Conservation (phyloP, 2,888 invertebrate species). For the Tortricodes alternella region DNA sequence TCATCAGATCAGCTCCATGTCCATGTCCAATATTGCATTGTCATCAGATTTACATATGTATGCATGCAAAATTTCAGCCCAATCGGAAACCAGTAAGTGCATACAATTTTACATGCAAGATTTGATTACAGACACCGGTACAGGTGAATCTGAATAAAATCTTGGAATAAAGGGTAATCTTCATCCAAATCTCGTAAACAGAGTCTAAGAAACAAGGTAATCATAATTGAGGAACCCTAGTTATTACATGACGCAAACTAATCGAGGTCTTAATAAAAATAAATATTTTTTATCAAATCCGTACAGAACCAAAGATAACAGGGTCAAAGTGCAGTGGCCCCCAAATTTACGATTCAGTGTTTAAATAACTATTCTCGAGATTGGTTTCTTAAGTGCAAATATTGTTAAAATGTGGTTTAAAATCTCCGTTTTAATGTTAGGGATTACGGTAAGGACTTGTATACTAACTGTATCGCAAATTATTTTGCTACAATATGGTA, state of each 20-base stretch:
- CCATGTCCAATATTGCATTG: too few species aligned
- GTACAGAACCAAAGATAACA: slow-evolving; percentile 38
- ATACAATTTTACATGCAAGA: too few species aligned
- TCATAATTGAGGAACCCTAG: too few species aligned
- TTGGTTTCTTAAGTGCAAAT: slow-evolving; percentile 5
- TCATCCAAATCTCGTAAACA: too few species aligned
- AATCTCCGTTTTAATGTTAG: slow-evolving; percentile 48
- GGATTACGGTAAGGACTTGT: slow-evolving; percentile 37
- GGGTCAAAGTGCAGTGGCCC: slow-evolving; percentile 40
- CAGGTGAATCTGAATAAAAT: too few species aligned
- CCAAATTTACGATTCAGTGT: slow-evolving; percentile 34
- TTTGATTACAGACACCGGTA: too few species aligned
- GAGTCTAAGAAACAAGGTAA: too few species aligned
- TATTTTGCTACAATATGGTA: neutral
- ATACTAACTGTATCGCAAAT: neutral
- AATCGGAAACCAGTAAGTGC: too few species aligned
- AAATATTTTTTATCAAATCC: slow-evolving; percentile 20
- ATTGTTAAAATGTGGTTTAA: slow-evolving; percentile 55
- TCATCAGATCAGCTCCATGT: too few species aligned
- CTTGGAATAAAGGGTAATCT: too few species aligned
- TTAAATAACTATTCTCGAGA: neutral
- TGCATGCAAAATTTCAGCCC: too few species aligned
- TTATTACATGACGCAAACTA: neutral
- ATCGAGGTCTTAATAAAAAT: slow-evolving; percentile 9
- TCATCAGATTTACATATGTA: too few species aligned